Conservation (phyloP, 2,888 invertebrate genomes). For the Watsonalla cultraria region DNA sequence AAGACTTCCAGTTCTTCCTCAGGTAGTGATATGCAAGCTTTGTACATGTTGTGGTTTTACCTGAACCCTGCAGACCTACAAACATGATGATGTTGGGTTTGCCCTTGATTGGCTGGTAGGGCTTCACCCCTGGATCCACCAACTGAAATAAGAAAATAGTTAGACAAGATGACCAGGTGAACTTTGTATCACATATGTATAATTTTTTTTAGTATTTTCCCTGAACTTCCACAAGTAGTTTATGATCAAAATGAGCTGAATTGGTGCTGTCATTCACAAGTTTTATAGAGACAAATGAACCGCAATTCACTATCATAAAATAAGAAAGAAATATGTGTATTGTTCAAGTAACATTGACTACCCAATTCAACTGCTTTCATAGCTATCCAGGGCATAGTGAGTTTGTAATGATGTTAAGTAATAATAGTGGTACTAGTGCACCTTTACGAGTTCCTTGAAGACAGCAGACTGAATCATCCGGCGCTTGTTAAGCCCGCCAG, state of each 20-base stretch:
- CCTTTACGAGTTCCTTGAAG: constrained; percentile 98
- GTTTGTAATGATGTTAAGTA: neutral
- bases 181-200: neutral
- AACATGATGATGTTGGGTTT: constrained; percentile 99
- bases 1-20: constrained; percentile 99
- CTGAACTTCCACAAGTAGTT: too few relatives aligned
- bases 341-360: too few relatives aligned
- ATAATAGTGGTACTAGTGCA: constrained; percentile 35
- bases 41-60: constrained; percentile 99
- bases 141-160: constrained; percentile 74
- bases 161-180: neutral
- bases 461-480: constrained; percentile 99
- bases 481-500: constrained; percentile 97
- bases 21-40: constrained; percentile 99
- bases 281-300: neutral
- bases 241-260: too few relatives aligned
- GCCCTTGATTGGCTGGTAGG: constrained; percentile 97
- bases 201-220: neutral
- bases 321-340: too few relatives aligned
- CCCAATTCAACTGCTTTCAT: too few relatives aligned
- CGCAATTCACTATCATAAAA: too few relatives aligned
- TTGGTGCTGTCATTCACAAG: neutral
- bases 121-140: constrained; percentile 98
- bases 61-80: constrained; percentile 99
- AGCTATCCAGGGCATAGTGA: too few relatives aligned